phyloP scores from a whole-genome alignment of 53 echinoderm and acorn worm genomes.

The Paracentrotus lividus region DNA sequence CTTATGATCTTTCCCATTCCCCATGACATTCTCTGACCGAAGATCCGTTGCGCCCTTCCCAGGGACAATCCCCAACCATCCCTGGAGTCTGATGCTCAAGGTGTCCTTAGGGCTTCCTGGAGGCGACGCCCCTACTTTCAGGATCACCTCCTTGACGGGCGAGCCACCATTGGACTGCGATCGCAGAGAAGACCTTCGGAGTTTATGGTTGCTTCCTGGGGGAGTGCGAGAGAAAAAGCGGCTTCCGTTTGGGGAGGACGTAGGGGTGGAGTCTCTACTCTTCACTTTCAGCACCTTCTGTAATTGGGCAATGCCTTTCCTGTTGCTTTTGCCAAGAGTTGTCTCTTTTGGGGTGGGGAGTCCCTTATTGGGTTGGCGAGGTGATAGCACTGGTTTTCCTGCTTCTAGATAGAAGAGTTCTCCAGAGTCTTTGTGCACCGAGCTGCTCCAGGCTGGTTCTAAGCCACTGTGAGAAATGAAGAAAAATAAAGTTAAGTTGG shows the following conservation, averaged over 20 bases:
- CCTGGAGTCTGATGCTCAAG: conserved; percentile 69
- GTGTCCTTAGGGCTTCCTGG: conserved; percentile 53
- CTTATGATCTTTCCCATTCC: conserved; percentile 65
- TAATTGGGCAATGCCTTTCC: conserved; percentile 61
- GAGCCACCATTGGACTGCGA: conserved; percentile 62
- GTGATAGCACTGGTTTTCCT: conserved; percentile 58
- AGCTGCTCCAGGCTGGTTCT: conserved; percentile 90
- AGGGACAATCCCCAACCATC: conserved; percentile 84
- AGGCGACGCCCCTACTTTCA: conserved; percentile 54
- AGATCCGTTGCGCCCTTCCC: conserved; percentile 68
- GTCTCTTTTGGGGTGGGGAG: not conserved
- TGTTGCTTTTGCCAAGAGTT: conserved; percentile 45
- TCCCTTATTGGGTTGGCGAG: conserved; percentile 8
- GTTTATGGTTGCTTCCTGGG: conserved; percentile 61
- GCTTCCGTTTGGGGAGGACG: conserved; percentile 70
- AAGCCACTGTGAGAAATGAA: conserved; percentile 75
- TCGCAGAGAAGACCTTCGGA: not conserved
- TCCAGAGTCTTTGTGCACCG: conserved; percentile 87
- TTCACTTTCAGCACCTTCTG: conserved; percentile 68
- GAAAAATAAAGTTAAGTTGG: not conserved
- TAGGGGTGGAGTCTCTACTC: conserved; percentile 52
- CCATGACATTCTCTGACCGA: not conserved
- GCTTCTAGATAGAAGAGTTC: conserved; percentile 94
- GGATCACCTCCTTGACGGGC: conserved; percentile 72
- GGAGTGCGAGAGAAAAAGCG: conserved; percentile 62